Percentiles rank a stretch among this genome's conserved stretches.
Conservation (phyloP, 2,797 vertebrate species). For the Gymnoscopelus braueri region DNA sequence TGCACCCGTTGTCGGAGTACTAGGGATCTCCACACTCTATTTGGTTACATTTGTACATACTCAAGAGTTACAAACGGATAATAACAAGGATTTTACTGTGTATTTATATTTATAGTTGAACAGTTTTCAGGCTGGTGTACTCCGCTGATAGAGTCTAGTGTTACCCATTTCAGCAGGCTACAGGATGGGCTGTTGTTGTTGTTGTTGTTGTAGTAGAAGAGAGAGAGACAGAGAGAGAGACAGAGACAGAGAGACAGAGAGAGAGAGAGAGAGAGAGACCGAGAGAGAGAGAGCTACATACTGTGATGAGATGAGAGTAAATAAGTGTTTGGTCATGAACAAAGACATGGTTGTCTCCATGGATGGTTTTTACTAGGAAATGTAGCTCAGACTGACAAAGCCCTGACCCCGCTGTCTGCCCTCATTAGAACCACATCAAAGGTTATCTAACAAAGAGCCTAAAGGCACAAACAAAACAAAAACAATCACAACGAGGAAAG, state of each 20-base stretch:
- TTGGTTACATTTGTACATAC: no score
- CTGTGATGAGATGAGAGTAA: not conserved
- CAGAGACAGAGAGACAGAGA: not conserved
- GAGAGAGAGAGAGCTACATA: not conserved
- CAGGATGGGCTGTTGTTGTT: no score
- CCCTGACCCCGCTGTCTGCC: conserved; percentile 26
- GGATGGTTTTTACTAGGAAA: conserved; percentile 24
- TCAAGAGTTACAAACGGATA: no score
- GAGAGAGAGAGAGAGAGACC: conserved; percentile 5
- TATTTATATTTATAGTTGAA: no score
- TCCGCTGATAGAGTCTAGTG: no score
- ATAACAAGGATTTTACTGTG: no score
- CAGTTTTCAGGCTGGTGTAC: no score
- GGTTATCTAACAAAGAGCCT: not conserved
- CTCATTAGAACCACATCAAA: conserved; percentile 22
- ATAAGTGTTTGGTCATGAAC: conserved; percentile 21
- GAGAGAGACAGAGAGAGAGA: no score
- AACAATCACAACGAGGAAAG: conserved; percentile 4
- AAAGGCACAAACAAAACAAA: not conserved
- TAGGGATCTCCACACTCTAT: no score
- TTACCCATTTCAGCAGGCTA: no score
- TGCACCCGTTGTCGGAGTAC: no score
- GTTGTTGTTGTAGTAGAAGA: no score
- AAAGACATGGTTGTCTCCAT: conserved; percentile 17
- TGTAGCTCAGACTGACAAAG: conserved; percentile 26